phyloP scores from a whole-genome alignment of 2,797 vertebrate genomes.

The Syngnathus acus region DNA sequence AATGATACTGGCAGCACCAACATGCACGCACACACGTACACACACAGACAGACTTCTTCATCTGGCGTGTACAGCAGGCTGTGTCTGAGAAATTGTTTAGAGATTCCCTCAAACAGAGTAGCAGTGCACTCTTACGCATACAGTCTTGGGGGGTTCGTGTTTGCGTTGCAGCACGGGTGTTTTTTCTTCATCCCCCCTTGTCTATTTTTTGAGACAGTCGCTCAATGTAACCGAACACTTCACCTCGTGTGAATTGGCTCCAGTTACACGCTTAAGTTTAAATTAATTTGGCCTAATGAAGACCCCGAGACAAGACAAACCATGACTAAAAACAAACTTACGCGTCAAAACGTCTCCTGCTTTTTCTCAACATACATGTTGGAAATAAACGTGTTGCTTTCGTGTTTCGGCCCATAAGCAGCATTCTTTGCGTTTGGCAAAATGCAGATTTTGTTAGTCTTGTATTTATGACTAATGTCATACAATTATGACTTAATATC shows the following conservation, averaged over 20 bases:
- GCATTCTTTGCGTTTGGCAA: neutral
- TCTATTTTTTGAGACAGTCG: conserved; percentile 26
- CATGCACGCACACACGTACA: conserved; percentile 7
- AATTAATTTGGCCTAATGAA: conserved; percentile 31
- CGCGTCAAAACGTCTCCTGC: conserved; percentile 15
- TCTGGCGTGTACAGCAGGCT: conserved; percentile 39
- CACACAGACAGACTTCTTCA: conserved; percentile 13
- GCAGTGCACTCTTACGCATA: conserved; percentile 19
- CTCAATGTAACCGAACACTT: conserved; percentile 20
- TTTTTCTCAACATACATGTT: conserved; percentile 19
- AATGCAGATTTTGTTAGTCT: neutral
- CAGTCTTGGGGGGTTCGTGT: conserved; percentile 10
- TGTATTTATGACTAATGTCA: neutral
- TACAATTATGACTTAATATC: neutral
- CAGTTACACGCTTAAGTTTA: conserved; percentile 25
- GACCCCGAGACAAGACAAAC: conserved; percentile 20
- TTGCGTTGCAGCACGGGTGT: conserved; percentile 14
- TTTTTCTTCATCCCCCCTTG: conserved; percentile 10
- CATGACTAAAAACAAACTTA: conserved; percentile 50
- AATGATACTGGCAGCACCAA: conserved; percentile 51
- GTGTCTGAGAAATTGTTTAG: conserved; percentile 39
- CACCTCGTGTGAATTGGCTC: conserved; percentile 12
- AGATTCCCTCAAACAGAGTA: conserved; percentile 29
- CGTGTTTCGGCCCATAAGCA: neutral
- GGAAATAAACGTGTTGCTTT: conserved; percentile 3